Evolutionary conservation across 2,113 vertebrate species (phyloP).

Genomic region (Onychostruthus taczanowskii): DNA sequence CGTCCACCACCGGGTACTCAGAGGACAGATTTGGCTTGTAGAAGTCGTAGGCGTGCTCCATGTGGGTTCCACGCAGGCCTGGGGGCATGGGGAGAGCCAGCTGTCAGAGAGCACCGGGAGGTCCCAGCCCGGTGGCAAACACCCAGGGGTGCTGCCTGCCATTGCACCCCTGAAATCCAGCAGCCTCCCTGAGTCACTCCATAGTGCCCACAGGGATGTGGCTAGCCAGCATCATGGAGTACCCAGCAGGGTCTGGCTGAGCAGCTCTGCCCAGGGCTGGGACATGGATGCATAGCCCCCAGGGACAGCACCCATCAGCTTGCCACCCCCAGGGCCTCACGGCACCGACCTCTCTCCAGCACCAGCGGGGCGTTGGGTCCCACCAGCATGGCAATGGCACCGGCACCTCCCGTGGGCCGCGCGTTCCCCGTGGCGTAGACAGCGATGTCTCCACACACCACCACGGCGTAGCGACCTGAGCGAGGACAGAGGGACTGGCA

Average conservation of each 20-base stretch:
- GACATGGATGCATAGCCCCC: accelerated
- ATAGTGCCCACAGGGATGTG: no score
- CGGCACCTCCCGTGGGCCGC: constrained; percentile 72
- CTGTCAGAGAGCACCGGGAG: accelerated
- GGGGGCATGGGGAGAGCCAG: neutral
- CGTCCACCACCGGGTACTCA: constrained; percentile 74
- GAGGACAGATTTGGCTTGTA: constrained; percentile 74
- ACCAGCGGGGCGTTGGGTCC: constrained; percentile 75
- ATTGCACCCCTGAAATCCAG: neutral
- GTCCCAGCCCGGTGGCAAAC: neutral
- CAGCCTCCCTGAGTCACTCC: neutral
- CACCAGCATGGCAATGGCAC: constrained; percentile 79
- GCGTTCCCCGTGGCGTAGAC: constrained; percentile 71
- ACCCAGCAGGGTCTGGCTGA: neutral
- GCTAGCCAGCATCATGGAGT: neutral
- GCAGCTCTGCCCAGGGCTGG: neutral
- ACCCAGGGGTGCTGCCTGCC: neutral
- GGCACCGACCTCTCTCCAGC: constrained; percentile 75
- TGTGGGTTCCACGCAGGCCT: constrained; percentile 80
- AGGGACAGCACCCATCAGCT: neutral
- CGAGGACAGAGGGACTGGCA: neutral
- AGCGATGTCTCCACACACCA: constrained; percentile 78
- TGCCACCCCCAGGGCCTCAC: accelerated
- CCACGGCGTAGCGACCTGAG: constrained; percentile 74
- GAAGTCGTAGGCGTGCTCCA: constrained; percentile 79